phyloP scores from a whole-genome alignment of 2,113 vertebrate species.

The Alethe castanea region DNA sequence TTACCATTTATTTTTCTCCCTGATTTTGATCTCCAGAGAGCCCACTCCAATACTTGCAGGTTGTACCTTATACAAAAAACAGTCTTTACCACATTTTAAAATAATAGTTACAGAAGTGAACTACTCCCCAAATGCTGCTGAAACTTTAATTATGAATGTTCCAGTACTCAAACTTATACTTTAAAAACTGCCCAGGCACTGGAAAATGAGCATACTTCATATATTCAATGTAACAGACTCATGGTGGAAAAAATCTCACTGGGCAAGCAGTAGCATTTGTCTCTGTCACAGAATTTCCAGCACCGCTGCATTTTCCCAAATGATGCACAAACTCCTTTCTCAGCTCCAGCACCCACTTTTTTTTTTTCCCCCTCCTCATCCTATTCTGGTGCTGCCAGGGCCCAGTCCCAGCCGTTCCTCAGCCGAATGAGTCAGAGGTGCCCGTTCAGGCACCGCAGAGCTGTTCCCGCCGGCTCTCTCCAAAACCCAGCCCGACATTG shows the following conservation, averaged over 20 bases:
- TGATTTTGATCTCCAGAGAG: background rate
- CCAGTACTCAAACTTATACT: background rate
- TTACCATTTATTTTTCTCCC: background rate
- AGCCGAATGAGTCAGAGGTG: background rate
- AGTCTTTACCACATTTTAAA: background rate
- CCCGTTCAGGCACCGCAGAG: too few relatives aligned
- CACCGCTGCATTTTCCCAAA: background rate
- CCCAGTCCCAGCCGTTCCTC: background rate
- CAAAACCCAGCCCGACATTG: background rate
- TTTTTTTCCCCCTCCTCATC: background rate
- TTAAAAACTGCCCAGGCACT: conserved; percentile 14
- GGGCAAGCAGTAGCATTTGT: conserved; percentile 31
- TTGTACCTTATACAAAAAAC: background rate
- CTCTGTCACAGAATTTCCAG: conserved; percentile 53
- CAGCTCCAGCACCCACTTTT: background rate
- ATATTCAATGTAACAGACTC: conserved; percentile 49
- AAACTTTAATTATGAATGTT: background rate
- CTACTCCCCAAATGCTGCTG: background rate
- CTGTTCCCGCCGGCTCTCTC: accelerated
- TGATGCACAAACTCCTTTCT: conserved; percentile 18
- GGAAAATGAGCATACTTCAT: conserved; percentile 38
- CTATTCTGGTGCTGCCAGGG: background rate
- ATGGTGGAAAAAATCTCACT: conserved; percentile 48
- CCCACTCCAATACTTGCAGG: background rate
- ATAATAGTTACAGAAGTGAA: background rate